These are phyloP conservation scores for Passerculus sandwichensis DNA, from an alignment of 2,797 vertebrate genomes.

Conservation along the genomic window DNA sequence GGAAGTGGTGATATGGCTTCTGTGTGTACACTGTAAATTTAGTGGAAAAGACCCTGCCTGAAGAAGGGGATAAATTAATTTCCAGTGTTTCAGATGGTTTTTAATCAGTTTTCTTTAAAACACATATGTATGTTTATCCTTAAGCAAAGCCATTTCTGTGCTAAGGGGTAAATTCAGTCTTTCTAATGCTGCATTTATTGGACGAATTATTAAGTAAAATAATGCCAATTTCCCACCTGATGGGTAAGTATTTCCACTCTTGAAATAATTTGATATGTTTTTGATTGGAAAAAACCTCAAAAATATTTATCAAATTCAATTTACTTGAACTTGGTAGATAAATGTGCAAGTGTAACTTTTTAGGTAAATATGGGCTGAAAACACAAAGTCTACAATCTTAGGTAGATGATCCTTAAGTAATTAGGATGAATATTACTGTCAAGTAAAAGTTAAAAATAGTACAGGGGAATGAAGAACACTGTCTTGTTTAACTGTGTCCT, in stretches of 20 bases:
- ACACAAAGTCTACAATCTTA: not conserved
- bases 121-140: accelerated
- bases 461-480: not conserved
- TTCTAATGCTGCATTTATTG: not conserved
- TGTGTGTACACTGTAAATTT: not conserved
- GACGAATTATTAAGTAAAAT: not conserved
- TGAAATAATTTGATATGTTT: not conserved
- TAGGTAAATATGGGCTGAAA: not conserved
- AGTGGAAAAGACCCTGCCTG: not conserved
- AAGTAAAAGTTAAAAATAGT: slow-evolving; percentile 22
- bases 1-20: not conserved
- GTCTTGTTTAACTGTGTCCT: slow-evolving; percentile 49
- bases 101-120: not conserved
- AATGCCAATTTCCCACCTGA: not conserved
- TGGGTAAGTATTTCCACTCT: not conserved
- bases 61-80: not conserved
- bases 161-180: not conserved
- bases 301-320: not conserved
- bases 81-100: not conserved
- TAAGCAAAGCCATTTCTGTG: not conserved
- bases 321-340: not conserved
- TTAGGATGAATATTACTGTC: not conserved
- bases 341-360: not conserved
- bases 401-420: not conserved
- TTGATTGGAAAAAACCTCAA: not conserved